Percentiles rank a stretch among this genome's conserved stretches.
Conservation (phyloP, 2,797 vertebrate genomes). For the Tragelaphus oryx region DNA sequence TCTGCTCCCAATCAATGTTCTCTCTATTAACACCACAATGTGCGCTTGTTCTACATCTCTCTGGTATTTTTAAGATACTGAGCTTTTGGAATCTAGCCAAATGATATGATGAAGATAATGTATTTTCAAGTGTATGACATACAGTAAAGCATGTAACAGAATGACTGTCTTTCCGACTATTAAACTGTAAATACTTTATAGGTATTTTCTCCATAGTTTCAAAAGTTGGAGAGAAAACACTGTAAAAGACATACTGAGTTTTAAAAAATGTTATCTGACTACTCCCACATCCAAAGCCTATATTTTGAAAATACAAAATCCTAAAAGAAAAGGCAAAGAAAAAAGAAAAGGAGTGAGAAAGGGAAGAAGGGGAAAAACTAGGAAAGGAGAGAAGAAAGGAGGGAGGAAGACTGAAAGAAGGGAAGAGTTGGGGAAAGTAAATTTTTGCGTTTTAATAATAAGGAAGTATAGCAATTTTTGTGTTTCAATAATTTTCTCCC, state of each 20-base stretch:
- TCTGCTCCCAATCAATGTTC: background rate
- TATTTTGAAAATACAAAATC: background rate
- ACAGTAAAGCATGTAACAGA: background rate
- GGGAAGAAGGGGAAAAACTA: background rate
- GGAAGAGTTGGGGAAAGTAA: background rate
- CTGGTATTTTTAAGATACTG: background rate
- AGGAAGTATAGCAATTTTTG: background rate
- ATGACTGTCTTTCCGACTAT: background rate
- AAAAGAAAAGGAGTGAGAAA: background rate
- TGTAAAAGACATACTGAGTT: background rate
- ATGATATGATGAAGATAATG: background rate
- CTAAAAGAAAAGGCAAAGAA: background rate
- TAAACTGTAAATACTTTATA: slow-evolving; percentile 1
- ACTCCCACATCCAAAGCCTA: background rate
- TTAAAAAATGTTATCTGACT: background rate
- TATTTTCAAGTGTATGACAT: background rate
- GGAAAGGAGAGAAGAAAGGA: background rate
- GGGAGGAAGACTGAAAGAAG: background rate
- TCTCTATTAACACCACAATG: background rate
- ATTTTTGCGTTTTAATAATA: background rate
- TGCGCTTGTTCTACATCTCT: background rate
- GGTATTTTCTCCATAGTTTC: background rate
- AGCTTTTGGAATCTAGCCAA: background rate
- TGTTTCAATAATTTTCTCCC: background rate
- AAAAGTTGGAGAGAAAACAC: slow-evolving; percentile 31